Conservation (phyloP, 2,888 invertebrate species). For the Nemotelus pantherinus region DNA sequence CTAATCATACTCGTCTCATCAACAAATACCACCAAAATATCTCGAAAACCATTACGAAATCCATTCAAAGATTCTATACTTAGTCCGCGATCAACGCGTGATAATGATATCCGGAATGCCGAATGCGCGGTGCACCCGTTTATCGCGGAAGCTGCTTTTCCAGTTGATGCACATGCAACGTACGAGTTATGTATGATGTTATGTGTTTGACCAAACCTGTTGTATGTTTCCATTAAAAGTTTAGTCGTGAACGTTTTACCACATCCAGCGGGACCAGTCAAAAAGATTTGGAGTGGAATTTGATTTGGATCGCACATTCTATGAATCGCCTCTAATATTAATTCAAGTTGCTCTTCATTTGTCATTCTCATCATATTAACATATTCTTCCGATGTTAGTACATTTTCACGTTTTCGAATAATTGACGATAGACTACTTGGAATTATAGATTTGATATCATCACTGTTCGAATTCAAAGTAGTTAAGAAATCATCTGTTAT, state of each 20-base stretch:
- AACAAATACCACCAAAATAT: neutral
- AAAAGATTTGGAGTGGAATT: conserved; percentile 53
- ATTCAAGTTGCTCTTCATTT: conserved; percentile 51
- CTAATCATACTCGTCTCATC: conserved; percentile 11
- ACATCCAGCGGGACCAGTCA: conserved; percentile 57
- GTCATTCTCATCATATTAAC: conserved; percentile 51
- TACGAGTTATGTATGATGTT: neutral
- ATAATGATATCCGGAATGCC: neutral
- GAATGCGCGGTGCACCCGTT: neutral
- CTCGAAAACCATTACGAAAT: neutral
- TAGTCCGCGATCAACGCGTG: neutral
- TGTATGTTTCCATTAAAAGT: neutral
- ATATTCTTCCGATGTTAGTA: conserved; percentile 52
- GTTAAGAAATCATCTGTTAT: too few relatives aligned
- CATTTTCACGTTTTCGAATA: conserved; percentile 51
- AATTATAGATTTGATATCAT: neutral
- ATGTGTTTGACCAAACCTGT: neutral
- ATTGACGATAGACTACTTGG: neutral
- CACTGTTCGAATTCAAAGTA: neutral
- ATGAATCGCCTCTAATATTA: conserved; percentile 52
- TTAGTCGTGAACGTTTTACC: conserved; percentile 53
- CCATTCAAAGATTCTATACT: neutral
- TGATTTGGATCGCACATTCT: conserved; percentile 40
- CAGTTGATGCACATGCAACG: conserved; percentile 3
- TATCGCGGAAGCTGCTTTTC: neutral